Percentiles rank a stretch among this genome's conserved stretches.
phyloP scores from a whole-genome alignment of 2,797 vertebrate species.

The Sparidentex hasta region DNA sequence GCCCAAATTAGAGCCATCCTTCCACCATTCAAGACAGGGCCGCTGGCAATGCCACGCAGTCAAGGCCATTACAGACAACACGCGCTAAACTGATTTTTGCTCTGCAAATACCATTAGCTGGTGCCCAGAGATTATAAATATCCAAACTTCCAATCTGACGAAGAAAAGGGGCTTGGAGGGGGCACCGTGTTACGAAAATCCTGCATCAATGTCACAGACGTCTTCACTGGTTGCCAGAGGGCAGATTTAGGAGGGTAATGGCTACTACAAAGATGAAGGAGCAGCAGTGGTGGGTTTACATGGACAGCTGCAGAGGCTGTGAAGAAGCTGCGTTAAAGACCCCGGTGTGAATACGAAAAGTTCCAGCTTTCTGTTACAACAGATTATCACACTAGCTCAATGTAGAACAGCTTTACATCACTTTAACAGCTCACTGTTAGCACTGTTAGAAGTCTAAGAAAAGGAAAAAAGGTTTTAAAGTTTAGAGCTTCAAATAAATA shows the following conservation, averaged over 20 bases:
- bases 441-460: not conserved
- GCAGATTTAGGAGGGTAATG: conserved; percentile 51
- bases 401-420: conserved; percentile 1
- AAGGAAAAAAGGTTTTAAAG: conserved; percentile 17
- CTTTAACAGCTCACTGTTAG: conserved; percentile 11
- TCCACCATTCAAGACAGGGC: conserved; percentile 77
- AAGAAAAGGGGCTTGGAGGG: conserved; percentile 65
- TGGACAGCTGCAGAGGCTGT: conserved; percentile 24
- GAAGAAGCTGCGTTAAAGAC: conserved; percentile 2
- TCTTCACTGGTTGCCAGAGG: conserved; percentile 65
- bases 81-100: conserved; percentile 78
- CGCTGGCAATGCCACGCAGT: conserved; percentile 74
- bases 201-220: conserved; percentile 74
- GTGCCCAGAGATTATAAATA: conserved; percentile 83
- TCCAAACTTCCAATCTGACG: conserved; percentile 69
- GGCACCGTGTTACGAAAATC: conserved; percentile 72
- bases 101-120: conserved; percentile 83
- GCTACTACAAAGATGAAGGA: conserved; percentile 54
- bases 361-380: not conserved
- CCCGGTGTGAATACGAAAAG: not conserved
- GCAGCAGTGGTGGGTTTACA: conserved; percentile 22
- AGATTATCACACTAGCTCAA: conserved; percentile 7
- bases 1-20: conserved; percentile 84
- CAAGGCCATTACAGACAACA: conserved; percentile 80
- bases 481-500: conserved; percentile 30